Base-by-base conservation (phyloP, 2,888 invertebrate genomes). In the Lithophane socia region DNA sequence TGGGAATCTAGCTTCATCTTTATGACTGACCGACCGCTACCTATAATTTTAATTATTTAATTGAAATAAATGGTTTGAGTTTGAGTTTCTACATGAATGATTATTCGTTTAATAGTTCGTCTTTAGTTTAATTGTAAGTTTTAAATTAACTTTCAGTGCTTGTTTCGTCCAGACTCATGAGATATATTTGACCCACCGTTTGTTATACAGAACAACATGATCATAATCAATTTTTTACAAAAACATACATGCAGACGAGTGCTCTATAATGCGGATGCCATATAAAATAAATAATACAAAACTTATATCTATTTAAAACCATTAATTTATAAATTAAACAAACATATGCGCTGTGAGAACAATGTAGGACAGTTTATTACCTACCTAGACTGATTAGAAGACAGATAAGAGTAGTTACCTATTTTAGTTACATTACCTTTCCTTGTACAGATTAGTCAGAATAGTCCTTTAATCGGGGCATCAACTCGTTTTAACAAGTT, bases 361-460 rank as follows among this genome's bases (percentile, higher is more conserved):
- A 47, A 79, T 37, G 52, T 54, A 52, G 68, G 58, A 54, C 74
- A 74, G 24, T 68, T 42, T 52, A 74, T 37, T 1, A 74, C 58
- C 9, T 68, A 74, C 58, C 80, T 79, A 79, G 42, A 49, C 56
- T 58, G 68, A 79, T 80, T 80, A 80, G 18, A 73, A 54, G 2
- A 7, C 24, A 52, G 61, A 79, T 79, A 72, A 72, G 1, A 52
- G 52, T 29, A 76, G 52, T 54, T 74, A 68, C 4, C 12, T 44
- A 58, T n/a, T 66, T 49, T 13, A 72, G 1, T 24, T 10, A 80
- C 69, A 76, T 76, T 63, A 58, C 3, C 37, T 69, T 79, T 75
- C 75, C 69, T 49, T 61, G 73, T 71, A 69, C 9, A 72, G 13
- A 72, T 61, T 67, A 74, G 10, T 72, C 0, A 65, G 68, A 83